A percentile compares a stretch with the other conserved stretches of the same genome.
Conservation (phyloP, 2,113 vertebrate genomes). For the Nyctibius bracteatus region DNA sequence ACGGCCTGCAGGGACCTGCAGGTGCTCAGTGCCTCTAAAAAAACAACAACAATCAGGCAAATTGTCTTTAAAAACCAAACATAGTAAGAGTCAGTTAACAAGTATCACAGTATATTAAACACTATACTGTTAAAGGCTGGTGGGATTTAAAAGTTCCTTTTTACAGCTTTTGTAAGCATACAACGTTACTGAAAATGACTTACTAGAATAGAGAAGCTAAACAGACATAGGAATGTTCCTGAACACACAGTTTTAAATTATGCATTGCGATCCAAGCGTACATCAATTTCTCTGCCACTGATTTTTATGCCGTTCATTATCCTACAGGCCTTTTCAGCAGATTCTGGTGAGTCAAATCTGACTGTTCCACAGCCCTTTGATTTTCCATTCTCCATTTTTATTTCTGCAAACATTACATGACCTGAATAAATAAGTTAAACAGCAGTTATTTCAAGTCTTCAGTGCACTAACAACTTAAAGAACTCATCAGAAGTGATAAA, state of each 20-base stretch:
- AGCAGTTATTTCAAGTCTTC: constrained; percentile 47
- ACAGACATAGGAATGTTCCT: constrained; percentile 80
- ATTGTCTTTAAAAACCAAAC: constrained; percentile 89
- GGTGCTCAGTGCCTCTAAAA: constrained; percentile 55
- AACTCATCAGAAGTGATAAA: background rate
- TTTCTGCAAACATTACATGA: constrained; percentile 97
- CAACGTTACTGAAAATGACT: constrained; percentile 83
- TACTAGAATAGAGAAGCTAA: constrained; percentile 92
- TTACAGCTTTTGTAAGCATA: constrained; percentile 77
- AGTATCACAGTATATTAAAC: constrained; percentile 83
- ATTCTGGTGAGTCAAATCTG: constrained; percentile 92
- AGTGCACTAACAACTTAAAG: background rate
- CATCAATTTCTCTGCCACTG: constrained; percentile 96
- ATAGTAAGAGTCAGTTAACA: constrained; percentile 75
- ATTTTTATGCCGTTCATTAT: constrained; percentile 99
- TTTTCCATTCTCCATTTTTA: constrained; percentile 98
- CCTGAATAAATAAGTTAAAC: constrained; percentile 76
- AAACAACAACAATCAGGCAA: constrained; percentile 68
- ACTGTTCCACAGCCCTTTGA: constrained; percentile 98
- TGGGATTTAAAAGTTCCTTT: constrained; percentile 80
- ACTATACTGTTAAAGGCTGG: constrained; percentile 82
- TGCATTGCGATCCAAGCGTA: constrained; percentile 93
- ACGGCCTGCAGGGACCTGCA: background rate
- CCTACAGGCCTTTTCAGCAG: constrained; percentile 94
- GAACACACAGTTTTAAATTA: constrained; percentile 77